Evolutionary conservation across 64 coral and sea anemone species (phyloP).

Genomic region (Actinia tenebrosa): DNA sequence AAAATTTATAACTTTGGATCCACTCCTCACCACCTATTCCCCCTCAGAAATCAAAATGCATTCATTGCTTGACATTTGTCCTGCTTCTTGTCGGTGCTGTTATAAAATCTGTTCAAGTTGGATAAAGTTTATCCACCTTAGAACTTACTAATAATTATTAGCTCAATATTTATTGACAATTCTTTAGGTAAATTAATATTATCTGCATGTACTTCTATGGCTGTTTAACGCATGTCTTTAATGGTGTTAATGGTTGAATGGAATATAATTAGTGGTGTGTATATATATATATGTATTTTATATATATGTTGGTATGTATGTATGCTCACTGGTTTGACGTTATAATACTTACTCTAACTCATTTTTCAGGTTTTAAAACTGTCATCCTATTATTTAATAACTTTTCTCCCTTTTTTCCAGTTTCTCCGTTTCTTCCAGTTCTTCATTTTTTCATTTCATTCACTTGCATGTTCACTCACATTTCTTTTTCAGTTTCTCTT

Average conservation of each 20-base stretch:
- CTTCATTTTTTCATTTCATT: background rate
- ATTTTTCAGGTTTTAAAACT: background rate
- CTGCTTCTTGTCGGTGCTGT: slow-evolving; percentile 16
- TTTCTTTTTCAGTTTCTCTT: background rate
- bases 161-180: background rate
- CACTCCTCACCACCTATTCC: background rate
- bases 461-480: background rate
- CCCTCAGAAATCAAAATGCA: background rate
- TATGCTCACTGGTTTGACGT: background rate
- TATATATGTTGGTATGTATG: too few relatives aligned
- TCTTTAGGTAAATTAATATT: background rate
- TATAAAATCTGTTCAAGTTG: slow-evolving; percentile 9
- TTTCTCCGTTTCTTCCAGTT: background rate
- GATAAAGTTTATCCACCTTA: background rate
- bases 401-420: background rate
- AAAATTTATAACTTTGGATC: background rate
- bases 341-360: background rate
- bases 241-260: background rate
- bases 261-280: background rate
- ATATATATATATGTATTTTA: too few relatives aligned
- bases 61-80: slow-evolving; percentile 26
- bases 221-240: background rate
- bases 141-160: background rate
- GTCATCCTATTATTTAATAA: background rate
- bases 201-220: background rate